Conservation (phyloP, 2,888 invertebrate species). For the Napeogenes sylphis region DNA sequence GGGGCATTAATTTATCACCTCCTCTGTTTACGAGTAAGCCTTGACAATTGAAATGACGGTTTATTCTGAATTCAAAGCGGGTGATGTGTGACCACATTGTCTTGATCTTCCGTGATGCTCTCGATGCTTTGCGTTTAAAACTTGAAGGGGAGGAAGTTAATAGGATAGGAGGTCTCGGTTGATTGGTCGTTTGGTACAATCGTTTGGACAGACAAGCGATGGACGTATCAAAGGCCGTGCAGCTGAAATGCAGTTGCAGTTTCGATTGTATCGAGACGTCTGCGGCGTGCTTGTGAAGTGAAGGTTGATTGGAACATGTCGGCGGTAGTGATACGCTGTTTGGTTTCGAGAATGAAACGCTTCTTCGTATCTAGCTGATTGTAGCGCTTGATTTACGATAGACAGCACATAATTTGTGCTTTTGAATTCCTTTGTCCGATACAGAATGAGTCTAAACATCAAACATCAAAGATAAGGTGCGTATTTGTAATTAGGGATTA, state of each 20-base stretch:
- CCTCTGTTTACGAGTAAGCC: slow-evolving; percentile 69
- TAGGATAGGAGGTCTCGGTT: slow-evolving; percentile 45
- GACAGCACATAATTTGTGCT: slow-evolving; percentile 18
- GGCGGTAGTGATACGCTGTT: slow-evolving; percentile 55
- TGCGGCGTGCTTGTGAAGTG: slow-evolving; percentile 65
- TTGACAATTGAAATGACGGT: slow-evolving; percentile 74
- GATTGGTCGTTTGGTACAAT: slow-evolving; percentile 59
- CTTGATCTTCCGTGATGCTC: slow-evolving; percentile 43
- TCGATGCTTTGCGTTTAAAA: slow-evolving; percentile 34
- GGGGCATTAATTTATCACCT: slow-evolving; percentile 75
- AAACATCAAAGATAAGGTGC: slow-evolving; percentile 2
- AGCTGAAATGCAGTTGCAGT: slow-evolving; percentile 74
- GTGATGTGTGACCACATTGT: slow-evolving; percentile 42
- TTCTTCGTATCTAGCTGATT: slow-evolving; percentile 36
- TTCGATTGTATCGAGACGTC: slow-evolving; percentile 73
- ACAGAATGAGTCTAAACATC: slow-evolving; percentile 2
- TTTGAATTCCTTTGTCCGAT: slow-evolving; percentile 18
- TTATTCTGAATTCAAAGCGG: slow-evolving; percentile 60
- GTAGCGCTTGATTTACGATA: slow-evolving; percentile 27
- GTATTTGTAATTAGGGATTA: not conserved
- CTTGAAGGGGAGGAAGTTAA: slow-evolving; percentile 32
- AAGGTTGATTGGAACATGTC: slow-evolving; percentile 74
- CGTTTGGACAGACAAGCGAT: slow-evolving; percentile 74
- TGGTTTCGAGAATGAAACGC: slow-evolving; percentile 48
- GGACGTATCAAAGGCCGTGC: slow-evolving; percentile 74